Percentiles rank a stretch among this genome's conserved stretches.
Evolutionary conservation across 2,113 vertebrate genomes (phyloP).

Genomic region (Spheniscus mendiculus): DNA sequence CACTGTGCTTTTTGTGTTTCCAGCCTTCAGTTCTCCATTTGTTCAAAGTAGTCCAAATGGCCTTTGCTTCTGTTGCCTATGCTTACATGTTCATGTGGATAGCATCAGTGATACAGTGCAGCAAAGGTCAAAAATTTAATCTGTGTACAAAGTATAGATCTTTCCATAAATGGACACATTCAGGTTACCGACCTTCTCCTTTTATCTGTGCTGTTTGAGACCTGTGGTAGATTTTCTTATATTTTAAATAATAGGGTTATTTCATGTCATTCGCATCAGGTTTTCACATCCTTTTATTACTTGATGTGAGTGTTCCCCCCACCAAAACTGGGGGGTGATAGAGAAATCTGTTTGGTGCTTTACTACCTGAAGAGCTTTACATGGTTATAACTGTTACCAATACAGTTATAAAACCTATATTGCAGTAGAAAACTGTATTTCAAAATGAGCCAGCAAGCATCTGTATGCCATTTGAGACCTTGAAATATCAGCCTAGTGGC

Average conservation of each 20-base stretch:
- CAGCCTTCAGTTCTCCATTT: background rate
- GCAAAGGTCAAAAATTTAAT: background rate
- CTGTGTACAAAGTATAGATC: background rate
- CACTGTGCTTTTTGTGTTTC: background rate
- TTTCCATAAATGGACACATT: background rate
- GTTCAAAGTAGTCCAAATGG: background rate
- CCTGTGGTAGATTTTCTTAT: background rate
- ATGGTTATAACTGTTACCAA: background rate
- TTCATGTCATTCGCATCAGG: background rate
- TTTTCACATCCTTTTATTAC: background rate
- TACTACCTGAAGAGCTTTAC: background rate
- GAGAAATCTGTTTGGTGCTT: background rate
- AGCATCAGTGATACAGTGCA: background rate
- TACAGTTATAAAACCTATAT: background rate
- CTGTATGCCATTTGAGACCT: background rate
- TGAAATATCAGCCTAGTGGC: background rate
- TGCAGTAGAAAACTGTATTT: background rate
- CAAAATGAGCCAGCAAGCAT: background rate
- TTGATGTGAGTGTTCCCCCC: background rate
- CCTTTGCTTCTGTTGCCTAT: background rate
- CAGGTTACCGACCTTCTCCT: background rate
- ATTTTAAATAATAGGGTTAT: background rate
- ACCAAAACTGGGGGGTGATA: background rate
- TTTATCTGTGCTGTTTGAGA: background rate
- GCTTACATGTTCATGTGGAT: rapidly evolving